Percentiles rank a stretch among this genome's conserved stretches.
phyloP scores from a whole-genome alignment of 2,888 invertebrate species.

The Diplazon laetatorius region DNA sequence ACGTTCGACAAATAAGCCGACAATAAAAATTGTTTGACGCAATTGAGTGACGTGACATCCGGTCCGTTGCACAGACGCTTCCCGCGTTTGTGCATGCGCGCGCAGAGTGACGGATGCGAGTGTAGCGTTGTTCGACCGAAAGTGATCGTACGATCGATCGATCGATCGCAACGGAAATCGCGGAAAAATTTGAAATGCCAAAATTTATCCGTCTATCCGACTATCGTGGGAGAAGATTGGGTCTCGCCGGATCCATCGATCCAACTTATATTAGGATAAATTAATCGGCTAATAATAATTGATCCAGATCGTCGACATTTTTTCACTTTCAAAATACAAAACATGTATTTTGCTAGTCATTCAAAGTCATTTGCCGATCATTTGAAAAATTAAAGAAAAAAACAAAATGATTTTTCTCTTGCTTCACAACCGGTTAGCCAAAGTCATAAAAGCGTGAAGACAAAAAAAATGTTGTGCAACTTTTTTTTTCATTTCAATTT shows the following conservation, averaged over 20 bases:
- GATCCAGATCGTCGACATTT: neutral
- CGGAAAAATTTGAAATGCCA: neutral
- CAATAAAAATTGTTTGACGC: constrained; percentile 26
- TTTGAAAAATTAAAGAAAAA: no score
- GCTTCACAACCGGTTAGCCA: no score
- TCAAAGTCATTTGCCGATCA: no score
- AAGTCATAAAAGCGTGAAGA: no score
- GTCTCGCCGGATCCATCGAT: neutral
- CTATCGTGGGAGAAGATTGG: constrained; percentile 15
- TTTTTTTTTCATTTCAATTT: no score
- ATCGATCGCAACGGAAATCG: neutral
- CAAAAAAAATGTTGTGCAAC: no score
- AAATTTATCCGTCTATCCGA: constrained; percentile 9
- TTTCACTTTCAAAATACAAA: neutral
- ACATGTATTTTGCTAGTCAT: no score
- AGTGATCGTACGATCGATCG: constrained; percentile 41
- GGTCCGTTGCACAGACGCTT: constrained; percentile 10
- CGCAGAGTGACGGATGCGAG: constrained; percentile 1
- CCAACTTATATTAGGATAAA: neutral
- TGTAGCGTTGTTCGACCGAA: constrained; percentile 27
- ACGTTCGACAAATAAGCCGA: constrained; percentile 1
- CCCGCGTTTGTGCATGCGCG: constrained; percentile 9
- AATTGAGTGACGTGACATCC: constrained; percentile 45
- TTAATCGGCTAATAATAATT: neutral
- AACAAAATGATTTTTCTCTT: no score